phyloP scores from a whole-genome alignment of 2,113 vertebrate species.

The Andinoacara biseriatus region DNA sequence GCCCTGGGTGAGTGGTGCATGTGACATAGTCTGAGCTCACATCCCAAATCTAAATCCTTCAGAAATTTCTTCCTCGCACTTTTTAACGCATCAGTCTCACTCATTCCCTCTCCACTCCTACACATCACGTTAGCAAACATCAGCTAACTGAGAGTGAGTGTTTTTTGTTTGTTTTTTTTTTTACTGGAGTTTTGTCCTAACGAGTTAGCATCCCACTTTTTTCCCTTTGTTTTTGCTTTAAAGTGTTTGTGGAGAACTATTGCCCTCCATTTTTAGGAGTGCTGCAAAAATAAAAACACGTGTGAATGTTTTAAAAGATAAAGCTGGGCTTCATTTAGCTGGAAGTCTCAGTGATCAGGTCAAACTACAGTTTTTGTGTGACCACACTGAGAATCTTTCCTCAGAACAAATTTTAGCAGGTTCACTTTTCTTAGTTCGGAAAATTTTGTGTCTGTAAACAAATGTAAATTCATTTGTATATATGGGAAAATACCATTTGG shows the following conservation, averaged over 20 bases:
- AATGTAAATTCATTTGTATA: slow-evolving; percentile 80
- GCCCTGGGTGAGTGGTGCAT: slow-evolving; percentile 90
- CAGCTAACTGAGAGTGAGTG: slow-evolving; percentile 32
- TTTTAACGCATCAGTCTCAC: neutral
- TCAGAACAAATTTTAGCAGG: slow-evolving; percentile 34
- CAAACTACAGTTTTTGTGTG: neutral
- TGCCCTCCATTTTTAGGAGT: neutral
- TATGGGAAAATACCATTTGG: slow-evolving; percentile 66
- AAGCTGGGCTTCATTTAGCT: neutral
- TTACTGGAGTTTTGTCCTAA: slow-evolving; percentile 19
- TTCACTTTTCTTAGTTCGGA: slow-evolving; percentile 25
- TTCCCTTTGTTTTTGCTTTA: slow-evolving; percentile 4
- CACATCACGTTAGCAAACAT: slow-evolving; percentile 51
- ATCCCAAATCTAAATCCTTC: neutral
- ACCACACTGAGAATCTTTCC: slow-evolving; percentile 10
- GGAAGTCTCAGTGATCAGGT: neutral
- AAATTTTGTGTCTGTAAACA: slow-evolving; percentile 67
- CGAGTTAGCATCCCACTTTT: neutral
- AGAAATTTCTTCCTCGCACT: neutral
- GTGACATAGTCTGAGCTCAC: slow-evolving; percentile 38
- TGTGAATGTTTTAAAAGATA: slow-evolving; percentile 28
- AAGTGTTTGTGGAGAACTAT: neutral
- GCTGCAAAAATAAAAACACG: neutral
- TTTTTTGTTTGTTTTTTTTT: neutral
- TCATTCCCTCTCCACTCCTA: neutral